phyloP scores from a whole-genome alignment of 2,797 vertebrate species.

The Pangasius macronema region DNA sequence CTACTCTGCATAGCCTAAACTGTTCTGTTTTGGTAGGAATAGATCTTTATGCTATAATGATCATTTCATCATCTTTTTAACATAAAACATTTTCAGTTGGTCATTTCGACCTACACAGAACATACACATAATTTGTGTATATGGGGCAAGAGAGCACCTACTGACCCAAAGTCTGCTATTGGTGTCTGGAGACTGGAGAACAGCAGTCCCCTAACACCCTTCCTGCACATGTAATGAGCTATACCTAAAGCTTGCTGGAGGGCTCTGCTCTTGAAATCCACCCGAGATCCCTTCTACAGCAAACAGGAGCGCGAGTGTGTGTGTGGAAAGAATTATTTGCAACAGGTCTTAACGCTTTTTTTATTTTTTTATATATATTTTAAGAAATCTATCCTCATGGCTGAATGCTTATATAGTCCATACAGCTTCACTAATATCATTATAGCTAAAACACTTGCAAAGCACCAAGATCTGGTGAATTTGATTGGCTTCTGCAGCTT shows the following conservation, averaged over 20 bases:
- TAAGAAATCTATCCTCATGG: background rate
- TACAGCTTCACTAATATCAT: background rate
- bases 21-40: background rate
- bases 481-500: slow-evolving; percentile 25
- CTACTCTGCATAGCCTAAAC: no score
- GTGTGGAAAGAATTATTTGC: background rate
- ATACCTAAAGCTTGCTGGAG: slow-evolving; percentile 62
- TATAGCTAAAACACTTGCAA: background rate
- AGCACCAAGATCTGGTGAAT: slow-evolving; percentile 28
- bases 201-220: slow-evolving; percentile 59
- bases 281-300: slow-evolving; percentile 53
- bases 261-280: slow-evolving; percentile 39
- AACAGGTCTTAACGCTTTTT: background rate
- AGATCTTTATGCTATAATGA: background rate
- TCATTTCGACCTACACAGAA: background rate
- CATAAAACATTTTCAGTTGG: background rate
- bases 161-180: slow-evolving; percentile 86
- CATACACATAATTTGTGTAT: slow-evolving; percentile 15
- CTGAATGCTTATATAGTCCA: background rate
- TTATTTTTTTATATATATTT: no score
- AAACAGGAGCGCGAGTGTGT: slow-evolving; percentile 26
- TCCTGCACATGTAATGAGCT: slow-evolving; percentile 72
- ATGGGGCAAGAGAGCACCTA: slow-evolving; percentile 71
- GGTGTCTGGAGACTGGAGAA: slow-evolving; percentile 77
- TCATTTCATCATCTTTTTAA: background rate